These are phyloP conservation scores for Pogonomyrmex barbatus DNA, from an alignment of 1,140 invertebrate genomes.

Conservation along the genomic window DNA sequence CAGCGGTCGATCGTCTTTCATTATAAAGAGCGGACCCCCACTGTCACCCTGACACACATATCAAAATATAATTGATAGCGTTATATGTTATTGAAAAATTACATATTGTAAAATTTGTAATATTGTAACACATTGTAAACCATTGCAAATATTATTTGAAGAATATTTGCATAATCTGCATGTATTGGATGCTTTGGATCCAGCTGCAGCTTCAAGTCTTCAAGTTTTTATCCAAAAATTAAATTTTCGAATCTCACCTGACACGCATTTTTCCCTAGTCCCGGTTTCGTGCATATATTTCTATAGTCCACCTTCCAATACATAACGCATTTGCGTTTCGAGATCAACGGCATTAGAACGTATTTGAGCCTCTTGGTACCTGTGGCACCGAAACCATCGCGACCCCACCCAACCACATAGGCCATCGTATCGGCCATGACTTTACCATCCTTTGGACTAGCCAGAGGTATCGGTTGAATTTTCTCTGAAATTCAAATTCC, in stretches of 20 bases:
- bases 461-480: slow-evolving; percentile 66
- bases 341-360: slow-evolving; percentile 64
- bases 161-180: too few species aligned
- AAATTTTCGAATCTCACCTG: slow-evolving; percentile 50
- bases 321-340: slow-evolving; percentile 54
- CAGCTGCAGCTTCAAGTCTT: not conserved
- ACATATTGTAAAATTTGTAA: too few species aligned
- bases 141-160: not conserved
- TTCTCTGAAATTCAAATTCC: slow-evolving; percentile 56
- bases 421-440: slow-evolving; percentile 41
- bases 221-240: not conserved
- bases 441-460: slow-evolving; percentile 10
- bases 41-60: slow-evolving; percentile 69
- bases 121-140: not conserved
- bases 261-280: slow-evolving; percentile 63
- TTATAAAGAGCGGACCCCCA: slow-evolving; percentile 72
- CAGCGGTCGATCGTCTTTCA: slow-evolving; percentile 29
- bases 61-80: not conserved
- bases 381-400: not conserved
- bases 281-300: slow-evolving; percentile 66
- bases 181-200: too few species aligned
- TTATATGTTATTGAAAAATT: not conserved
- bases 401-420: slow-evolving; percentile 66
- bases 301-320: slow-evolving; percentile 61
- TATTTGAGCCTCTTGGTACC: slow-evolving; percentile 67